Evolutionary conservation across 2,888 invertebrate genomes (phyloP).

Genomic region (Dasysyrphus tricinctus): DNA sequence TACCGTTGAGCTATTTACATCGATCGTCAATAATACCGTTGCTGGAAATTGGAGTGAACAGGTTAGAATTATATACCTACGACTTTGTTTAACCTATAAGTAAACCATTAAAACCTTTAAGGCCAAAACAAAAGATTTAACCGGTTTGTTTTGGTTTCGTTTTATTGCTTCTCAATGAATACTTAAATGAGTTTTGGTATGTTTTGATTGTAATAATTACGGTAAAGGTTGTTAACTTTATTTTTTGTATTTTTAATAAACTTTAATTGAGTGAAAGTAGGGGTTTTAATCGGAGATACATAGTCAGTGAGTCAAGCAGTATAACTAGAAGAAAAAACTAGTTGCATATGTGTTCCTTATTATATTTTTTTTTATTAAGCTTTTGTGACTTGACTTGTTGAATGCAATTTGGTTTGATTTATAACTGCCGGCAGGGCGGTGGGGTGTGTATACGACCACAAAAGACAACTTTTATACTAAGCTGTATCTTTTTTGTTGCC

Average conservation of each 20-base stretch:
- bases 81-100: slow-evolving; percentile 13
- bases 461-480: neutral
- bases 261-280: slow-evolving; percentile 37
- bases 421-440: neutral
- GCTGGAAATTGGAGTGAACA: slow-evolving; percentile 79
- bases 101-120: neutral
- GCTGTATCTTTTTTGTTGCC: neutral
- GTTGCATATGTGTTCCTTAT: neutral
- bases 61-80: slow-evolving; percentile 70
- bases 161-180: slow-evolving; percentile 35
- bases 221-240: slow-evolving; percentile 16
- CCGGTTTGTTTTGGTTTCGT: slow-evolving; percentile 34
- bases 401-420: slow-evolving; percentile 10
- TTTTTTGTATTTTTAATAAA: slow-evolving; percentile 9
- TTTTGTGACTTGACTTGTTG: neutral
- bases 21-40: slow-evolving; percentile 79
- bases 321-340: slow-evolving; percentile 16
- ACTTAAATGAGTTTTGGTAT: neutral
- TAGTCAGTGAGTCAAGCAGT: slow-evolving; percentile 14
- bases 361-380: neutral
- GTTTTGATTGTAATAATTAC: slow-evolving; percentile 22
- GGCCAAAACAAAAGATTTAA: slow-evolving; percentile 32
- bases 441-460: neutral
- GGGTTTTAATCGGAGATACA: slow-evolving; percentile 18
- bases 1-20: slow-evolving; percentile 86